Percentiles rank a stretch among this genome's conserved stretches.
phyloP scores from a whole-genome alignment of 2,113 vertebrate species.

The Heterochromis multidens region DNA sequence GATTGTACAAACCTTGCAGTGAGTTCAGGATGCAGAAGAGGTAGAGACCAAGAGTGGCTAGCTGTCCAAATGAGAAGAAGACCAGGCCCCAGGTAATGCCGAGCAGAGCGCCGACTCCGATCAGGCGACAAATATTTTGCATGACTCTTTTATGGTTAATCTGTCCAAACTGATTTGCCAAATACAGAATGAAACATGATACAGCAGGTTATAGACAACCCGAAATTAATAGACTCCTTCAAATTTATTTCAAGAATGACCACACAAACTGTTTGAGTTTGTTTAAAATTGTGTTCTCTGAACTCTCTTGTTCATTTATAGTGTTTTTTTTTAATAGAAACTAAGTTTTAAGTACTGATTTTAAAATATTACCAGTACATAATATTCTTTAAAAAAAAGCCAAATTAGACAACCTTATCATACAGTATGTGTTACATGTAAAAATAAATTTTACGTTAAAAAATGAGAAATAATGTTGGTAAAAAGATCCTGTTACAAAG shows the following conservation, averaged over 20 bases:
- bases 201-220: neutral
- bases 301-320: no score
- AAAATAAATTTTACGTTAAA: neutral
- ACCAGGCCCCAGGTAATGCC: constrained; percentile 56
- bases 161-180: neutral
- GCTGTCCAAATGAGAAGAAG: constrained; percentile 45
- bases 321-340: neutral
- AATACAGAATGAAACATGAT: neutral
- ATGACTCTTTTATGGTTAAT: neutral
- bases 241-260: neutral
- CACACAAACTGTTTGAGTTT: neutral
- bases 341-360: neutral
- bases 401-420: no score
- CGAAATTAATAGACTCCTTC: no score
- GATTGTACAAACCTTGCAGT: constrained; percentile 44
- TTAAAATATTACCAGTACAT: neutral
- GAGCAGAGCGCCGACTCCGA: constrained; percentile 48
- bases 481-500: neutral
- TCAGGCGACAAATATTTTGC: constrained; percentile 13
- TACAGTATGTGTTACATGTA: neutral
- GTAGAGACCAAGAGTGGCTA: constrained; percentile 30
- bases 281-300: neutral
- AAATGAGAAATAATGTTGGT: neutral
- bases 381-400: neutral
- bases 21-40: constrained; percentile 59